Percentiles rank a stretch among this genome's conserved stretches.
phyloP scores from a whole-genome alignment of 2,797 vertebrate species.

The Megalops cyprinoides region DNA sequence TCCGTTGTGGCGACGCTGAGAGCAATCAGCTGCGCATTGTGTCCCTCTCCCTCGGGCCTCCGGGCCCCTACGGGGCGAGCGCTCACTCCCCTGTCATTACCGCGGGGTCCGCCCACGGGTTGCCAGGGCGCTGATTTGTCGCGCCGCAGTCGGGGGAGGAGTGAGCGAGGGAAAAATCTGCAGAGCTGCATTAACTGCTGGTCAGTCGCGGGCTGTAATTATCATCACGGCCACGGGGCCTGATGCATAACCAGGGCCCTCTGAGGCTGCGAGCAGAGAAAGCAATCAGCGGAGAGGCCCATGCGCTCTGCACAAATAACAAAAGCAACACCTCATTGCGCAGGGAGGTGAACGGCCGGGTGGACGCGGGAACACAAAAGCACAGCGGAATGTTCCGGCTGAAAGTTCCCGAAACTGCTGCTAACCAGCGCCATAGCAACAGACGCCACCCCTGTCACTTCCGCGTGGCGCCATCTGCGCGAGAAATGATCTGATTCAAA shows the following conservation, averaged over 20 bases:
- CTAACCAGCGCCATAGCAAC: no score
- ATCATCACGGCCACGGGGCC: neutral
- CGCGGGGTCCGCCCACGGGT: neutral
- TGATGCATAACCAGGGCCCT: neutral
- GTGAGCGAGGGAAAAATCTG: neutral
- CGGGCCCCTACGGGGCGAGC: neutral
- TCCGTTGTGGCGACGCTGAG: neutral
- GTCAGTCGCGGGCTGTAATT: slow-evolving; percentile 1
- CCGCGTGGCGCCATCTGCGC: neutral
- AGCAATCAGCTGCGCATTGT: slow-evolving; percentile 24
- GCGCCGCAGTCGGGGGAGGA: neutral
- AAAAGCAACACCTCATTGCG: neutral
- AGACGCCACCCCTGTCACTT: no score
- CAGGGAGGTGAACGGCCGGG: neutral
- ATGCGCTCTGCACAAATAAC: no score
- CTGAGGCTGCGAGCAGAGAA: neutral
- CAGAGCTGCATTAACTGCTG: neutral
- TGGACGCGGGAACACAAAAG: neutral
- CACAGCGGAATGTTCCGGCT: neutral
- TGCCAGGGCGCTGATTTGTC: neutral
- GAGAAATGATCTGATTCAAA: neutral
- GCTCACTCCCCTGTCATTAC: slow-evolving; percentile 4
- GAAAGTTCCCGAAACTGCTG: neutral
- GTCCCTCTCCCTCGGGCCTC: neutral
- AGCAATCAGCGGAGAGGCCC: slow-evolving; percentile 22